Percentiles rank a stretch among this genome's conserved stretches.
Conservation (phyloP, 2,888 invertebrate species). For the Scaeva pyrastri region DNA sequence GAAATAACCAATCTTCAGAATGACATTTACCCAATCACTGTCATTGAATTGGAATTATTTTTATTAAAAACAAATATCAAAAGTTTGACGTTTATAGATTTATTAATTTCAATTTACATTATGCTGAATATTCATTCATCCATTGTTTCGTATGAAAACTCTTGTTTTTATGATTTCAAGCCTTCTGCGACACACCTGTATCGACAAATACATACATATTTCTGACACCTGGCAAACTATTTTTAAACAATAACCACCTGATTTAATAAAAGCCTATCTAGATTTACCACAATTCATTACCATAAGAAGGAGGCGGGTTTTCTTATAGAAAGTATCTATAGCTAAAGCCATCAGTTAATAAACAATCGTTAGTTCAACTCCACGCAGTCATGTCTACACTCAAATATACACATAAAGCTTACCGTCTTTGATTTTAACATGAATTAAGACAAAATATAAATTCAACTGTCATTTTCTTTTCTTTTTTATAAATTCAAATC, state of each 20-base stretch:
- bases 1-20: too few species aligned
- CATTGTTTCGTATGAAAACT: too few species aligned
- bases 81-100: too few species aligned
- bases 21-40: too few species aligned
- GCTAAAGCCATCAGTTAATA: neutral
- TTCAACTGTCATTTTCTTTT: slow-evolving; percentile 28
- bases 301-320: slow-evolving; percentile 8
- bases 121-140: too few species aligned
- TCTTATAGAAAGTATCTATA: neutral
- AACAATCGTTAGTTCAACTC: slow-evolving; percentile 33
- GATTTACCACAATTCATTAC: neutral
- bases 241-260: slow-evolving; percentile 14
- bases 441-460: slow-evolving; percentile 49
- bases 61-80: too few species aligned
- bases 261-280: neutral
- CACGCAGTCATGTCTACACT: slow-evolving; percentile 34
- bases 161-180: too few species aligned
- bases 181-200: too few species aligned
- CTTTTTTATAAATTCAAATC: slow-evolving; percentile 4
- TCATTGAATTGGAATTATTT: too few species aligned
- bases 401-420: slow-evolving; percentile 38
- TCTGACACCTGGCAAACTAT: neutral
- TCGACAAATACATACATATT: too few species aligned
- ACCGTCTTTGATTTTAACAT: slow-evolving; percentile 49
- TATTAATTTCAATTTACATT: too few species aligned